A percentile compares a stretch with the other conserved stretches of the same genome.
Evolutionary conservation across 2,888 invertebrate species (phyloP).

Genomic region (Clepsis dumicolana): DNA sequence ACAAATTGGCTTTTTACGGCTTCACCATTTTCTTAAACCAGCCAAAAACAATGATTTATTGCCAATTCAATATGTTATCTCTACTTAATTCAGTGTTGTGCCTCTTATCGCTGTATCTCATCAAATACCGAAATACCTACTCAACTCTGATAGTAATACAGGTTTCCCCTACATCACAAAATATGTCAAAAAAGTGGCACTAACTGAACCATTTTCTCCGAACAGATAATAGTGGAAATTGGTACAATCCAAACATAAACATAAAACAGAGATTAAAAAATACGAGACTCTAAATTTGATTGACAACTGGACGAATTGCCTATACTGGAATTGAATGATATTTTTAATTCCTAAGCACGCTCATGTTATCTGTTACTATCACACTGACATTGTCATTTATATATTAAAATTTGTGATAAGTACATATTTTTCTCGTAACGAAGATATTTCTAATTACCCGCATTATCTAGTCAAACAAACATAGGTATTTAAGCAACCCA

Average conservation of each 20-base stretch:
- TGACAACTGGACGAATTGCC: not conserved
- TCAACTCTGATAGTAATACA: constrained; percentile 11
- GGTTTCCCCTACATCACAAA: constrained; percentile 5
- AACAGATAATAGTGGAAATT: not conserved
- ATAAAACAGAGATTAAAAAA: constrained; percentile 3
- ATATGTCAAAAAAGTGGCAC: constrained; percentile 23
- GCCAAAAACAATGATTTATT: constrained; percentile 29
- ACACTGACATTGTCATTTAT: not conserved
- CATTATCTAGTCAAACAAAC: not conserved
- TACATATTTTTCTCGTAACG: not conserved
- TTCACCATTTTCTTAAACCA: not conserved
- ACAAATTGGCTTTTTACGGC: not conserved
- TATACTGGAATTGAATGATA: not conserved
- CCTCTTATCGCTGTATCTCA: constrained; percentile 38
- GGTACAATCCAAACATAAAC: not conserved
- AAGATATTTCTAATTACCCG: not conserved
- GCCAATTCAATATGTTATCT: constrained; percentile 13
- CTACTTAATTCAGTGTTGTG: constrained; percentile 33
- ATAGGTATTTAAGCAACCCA: not conserved
- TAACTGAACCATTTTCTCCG: constrained; percentile 9
- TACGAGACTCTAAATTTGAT: not conserved
- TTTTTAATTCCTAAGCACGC: not conserved
- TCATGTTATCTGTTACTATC: not conserved
- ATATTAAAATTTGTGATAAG: not conserved
- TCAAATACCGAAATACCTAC: constrained; percentile 26